Base-by-base conservation (phyloP, 2,797 vertebrate species). In the Allobates femoralis region DNA sequence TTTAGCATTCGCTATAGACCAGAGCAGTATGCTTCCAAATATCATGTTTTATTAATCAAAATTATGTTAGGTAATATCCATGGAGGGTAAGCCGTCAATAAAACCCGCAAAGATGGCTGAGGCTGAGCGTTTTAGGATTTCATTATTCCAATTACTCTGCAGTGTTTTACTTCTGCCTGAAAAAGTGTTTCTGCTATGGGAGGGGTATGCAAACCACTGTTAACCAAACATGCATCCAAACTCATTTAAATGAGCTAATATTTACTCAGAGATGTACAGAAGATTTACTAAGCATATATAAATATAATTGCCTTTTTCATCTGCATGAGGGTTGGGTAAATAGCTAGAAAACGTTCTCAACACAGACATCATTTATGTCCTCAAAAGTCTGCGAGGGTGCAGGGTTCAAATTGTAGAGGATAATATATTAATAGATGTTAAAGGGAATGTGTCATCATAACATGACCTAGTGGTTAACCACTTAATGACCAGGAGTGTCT, bases 161-260 rank as follows among this genome's bases (percentile, higher is more conserved):
- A 71, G 32, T 82, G 12, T 71, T 71, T 51, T 41, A 37, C 37
- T 55, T 34, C n/a, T 58, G 51, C 53, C 18, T 56, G 26, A 28
- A 56, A 55, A 34, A 56, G 50, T 82, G 66, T 56, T 83, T 83
- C 32, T 73, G 34, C 64, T 28, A n/a, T 46, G 67, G 81, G 81
- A 73, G 81, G 81, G 81, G 51, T 71, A 73, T 83, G 81, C 23
- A 73, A 83, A 83, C 55, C 50, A 19, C 21, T 82, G 66, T 21
- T 69, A 73, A 73, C 64, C 69, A 71, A 73, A 83, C 81, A 83
- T 58, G 66, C 51, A 83, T 83, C 51, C 81, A 83, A 73, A 83
- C 81, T 83, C n/a, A 83, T 83, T 83, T 73, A 58, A 73, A 83
- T 83, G 32, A 83, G 66, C 67, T 73, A 83, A 83, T 83, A 83